Evolutionary conservation across 2,113 vertebrate species (phyloP), one percentile per base, ranked within the genome.

Genomic region (Proterorhinus semilunaris): DNA sequence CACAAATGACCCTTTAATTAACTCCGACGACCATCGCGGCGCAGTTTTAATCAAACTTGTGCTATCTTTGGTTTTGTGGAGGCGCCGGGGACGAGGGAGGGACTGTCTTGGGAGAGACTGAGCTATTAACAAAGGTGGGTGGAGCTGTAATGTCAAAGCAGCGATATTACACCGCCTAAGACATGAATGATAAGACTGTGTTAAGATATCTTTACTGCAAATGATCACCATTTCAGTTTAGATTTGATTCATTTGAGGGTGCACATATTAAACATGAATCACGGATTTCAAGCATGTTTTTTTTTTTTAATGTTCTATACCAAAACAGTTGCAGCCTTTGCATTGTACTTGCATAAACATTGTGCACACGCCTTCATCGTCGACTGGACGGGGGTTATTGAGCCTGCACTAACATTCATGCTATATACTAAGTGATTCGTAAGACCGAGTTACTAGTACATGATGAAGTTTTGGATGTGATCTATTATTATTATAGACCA

Each of bases 1-100:
- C 70, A 82, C 21, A 1, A 8, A 27, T 79, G 84, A 86, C 84
- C 84, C 80, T 85, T 84, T 85, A 84, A 89, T 89, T 87, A 89
- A 87, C 70, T 65, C 58, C 17, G 45, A 54, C 63, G 72, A 78
- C 66, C 81, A 76, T 72, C 54, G 46, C 52, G 57, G 52, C 62
- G 72, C 21, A 58, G 58, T 71, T 84, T 80, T 85, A 85, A 82
- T 83, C 87, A 86, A 9, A 55, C 27, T 47, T 79, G 69, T 55
- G 72, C 67, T 68, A 61, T 78, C 67, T 82, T 83, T 59, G 49
- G 52, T 66, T 79, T n/a, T 49, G 13, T n/a, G 51, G 52, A 73
- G 21, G 52, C n/a, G 49, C 49, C 47, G 46, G 15, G 54, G 65
- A 42, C 44, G 46, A 15, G 45, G 13, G 21, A 1, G 45, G 27